These are phyloP conservation scores for Pelmatolapia mariae DNA, from an alignment of 2,113 vertebrate genomes.

Conservation along the genomic window DNA sequence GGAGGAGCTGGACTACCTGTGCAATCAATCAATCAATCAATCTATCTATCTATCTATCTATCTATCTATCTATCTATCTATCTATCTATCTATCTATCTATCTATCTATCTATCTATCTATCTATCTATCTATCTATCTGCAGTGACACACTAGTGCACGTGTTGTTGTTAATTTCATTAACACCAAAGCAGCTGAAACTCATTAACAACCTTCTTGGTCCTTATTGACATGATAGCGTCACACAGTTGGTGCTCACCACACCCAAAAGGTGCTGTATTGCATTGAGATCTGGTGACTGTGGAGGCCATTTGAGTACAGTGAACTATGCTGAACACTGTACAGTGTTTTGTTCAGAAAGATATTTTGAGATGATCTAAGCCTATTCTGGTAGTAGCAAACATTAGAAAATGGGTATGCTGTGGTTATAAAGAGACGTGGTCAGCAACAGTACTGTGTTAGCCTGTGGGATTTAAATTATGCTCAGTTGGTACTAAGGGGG, in stretches of 20 bases:
- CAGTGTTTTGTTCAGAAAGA: background rate
- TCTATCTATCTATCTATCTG: no score
- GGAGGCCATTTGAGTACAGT: background rate
- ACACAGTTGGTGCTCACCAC: no score
- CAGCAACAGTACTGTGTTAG: background rate
- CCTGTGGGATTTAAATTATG: background rate
- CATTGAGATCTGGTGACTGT: background rate
- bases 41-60: no score
- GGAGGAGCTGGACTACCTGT: no score
- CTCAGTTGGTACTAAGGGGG: background rate
- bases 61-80: rapidly evolving
- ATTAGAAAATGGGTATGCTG: background rate
- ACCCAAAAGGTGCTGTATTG: background rate
- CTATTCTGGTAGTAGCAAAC: background rate
- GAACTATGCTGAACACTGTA: background rate
- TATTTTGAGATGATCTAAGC: background rate
- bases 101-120: rapidly evolving
- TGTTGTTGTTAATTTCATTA: background rate
- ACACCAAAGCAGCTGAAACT: background rate
- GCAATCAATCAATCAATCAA: no score
- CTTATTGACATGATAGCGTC: no score
- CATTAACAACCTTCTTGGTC: background rate
- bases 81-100: rapidly evolving
- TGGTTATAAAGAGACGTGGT: background rate
- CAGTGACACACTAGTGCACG: background rate